Evolutionary conservation across 2,113 vertebrate genomes (phyloP).

Genomic region (Calypte anna): DNA sequence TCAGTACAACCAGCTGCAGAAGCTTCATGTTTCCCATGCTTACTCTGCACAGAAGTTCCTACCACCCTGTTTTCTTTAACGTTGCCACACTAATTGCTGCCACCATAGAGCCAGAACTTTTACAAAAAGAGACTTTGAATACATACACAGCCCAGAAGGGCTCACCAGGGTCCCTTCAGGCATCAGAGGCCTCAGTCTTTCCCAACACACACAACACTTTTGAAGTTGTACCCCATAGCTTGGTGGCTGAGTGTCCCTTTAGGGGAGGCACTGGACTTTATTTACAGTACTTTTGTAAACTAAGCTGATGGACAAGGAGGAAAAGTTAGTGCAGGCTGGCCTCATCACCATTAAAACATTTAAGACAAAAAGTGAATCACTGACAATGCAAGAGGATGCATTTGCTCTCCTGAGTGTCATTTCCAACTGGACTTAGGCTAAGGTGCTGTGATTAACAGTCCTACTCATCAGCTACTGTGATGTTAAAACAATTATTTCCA

Average conservation of each 20-base stretch:
- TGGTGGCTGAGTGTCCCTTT: not conserved
- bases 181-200: not conserved
- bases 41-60: not conserved
- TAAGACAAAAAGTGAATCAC: not conserved
- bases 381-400: not conserved
- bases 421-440: not conserved
- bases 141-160: not conserved
- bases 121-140: not conserved
- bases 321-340: not conserved
- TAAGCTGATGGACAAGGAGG: not conserved
- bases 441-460: not conserved
- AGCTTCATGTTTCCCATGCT: not conserved
- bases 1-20: not conserved
- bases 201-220: not conserved
- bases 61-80: not conserved
- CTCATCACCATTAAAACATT: not conserved
- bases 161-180: not conserved
- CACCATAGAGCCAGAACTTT: not conserved
- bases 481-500: not conserved
- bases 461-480: not conserved
- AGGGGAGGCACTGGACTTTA: not conserved
- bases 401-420: not conserved
- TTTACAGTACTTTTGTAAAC: not conserved
- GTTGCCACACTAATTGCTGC: not conserved
- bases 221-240: not conserved